Percentiles rank a stretch among this genome's conserved stretches.
Evolutionary conservation across 2,113 vertebrate species (phyloP).

Genomic region (Ophthalmolycus amberensis): DNA sequence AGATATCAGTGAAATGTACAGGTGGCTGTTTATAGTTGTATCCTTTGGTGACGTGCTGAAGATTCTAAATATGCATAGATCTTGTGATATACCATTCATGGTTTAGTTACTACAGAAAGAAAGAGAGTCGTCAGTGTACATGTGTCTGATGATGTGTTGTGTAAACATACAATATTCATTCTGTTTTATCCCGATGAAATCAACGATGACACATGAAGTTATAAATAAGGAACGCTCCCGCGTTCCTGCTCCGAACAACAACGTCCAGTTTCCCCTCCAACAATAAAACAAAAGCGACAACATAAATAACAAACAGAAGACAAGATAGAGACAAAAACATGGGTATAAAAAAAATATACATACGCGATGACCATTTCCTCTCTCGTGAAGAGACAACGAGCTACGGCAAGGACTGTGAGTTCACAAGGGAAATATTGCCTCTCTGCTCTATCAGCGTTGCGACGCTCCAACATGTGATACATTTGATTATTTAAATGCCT

Average conservation of each 20-base stretch:
- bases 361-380: slow-evolving; percentile 38
- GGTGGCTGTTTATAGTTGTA: neutral
- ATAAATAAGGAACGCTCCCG: slow-evolving; percentile 14
- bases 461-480: neutral
- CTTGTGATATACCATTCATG: neutral
- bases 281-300: slow-evolving; percentile 24
- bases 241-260: neutral
- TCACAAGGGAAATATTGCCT: neutral
- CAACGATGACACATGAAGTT: neutral
- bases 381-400: slow-evolving; percentile 19
- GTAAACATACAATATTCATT: slow-evolving; percentile 23
- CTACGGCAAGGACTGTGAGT: slow-evolving; percentile 28
- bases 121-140: neutral
- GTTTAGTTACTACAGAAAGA: neutral
- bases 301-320: slow-evolving; percentile 62
- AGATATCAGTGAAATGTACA: slow-evolving; percentile 7
- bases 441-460: neutral
- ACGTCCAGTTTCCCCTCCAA: slow-evolving; percentile 5
- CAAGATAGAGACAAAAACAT: slow-evolving; percentile 24
- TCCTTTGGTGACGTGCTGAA: slow-evolving; percentile 22
- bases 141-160: neutral
- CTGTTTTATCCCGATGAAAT: slow-evolving; percentile 3
- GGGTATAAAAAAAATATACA: slow-evolving; percentile 27
- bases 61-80: slow-evolving; percentile 12
- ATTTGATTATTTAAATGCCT: neutral